Base-by-base conservation (phyloP, 2,797 vertebrate species). In the Dallia pectoralis region DNA sequence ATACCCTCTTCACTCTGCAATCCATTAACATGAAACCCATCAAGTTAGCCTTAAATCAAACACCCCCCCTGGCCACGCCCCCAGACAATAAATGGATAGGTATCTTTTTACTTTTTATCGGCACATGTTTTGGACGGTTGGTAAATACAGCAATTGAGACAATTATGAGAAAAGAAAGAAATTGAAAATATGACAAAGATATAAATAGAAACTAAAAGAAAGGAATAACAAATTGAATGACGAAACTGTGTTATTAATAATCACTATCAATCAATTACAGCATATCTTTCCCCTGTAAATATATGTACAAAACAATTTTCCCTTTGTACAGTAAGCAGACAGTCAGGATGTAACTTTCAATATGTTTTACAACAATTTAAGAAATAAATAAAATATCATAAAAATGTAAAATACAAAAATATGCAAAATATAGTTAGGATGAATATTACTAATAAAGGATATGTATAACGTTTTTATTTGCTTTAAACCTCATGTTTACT, bases 281-380 rank as follows among this genome's bases (percentile, higher is more conserved):
- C 85, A 81, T 76, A 84, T 84, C 87, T 88, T 88, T 25, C 83
- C 79, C 81, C 82, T 94, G 91, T 94, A 93, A 89, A 93, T 92
- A 93, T 88, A 89, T 89, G 89, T 86, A 82, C 82, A 47, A n/a
- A 84, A 87, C 80, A 81, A 82, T 91, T 91, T 91, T 92, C 92
- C 91, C 88, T 92, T 92, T 93, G 92, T 92, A 93, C 91, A 93
- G 90, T 91, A 84, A 88, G 90, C 88, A 89, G 90, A 92, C 89
- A 91, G 88, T 89, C 87, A 92, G 91, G 92, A 92, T 90, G 88
- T 89, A 93, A 86, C 90, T 93, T 93, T 93, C 84, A 88, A 88
- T 88, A 91, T 88, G 88, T 94, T 93, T 93, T 93, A 88, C 90
- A 93, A 80, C 83, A 75, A 89, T 92, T 91, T 91, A 92, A 89